Percentiles rank a stretch among this genome's conserved stretches.
Evolutionary conservation across 2,797 vertebrate species (phyloP).

Genomic region (Varecia variegata): DNA sequence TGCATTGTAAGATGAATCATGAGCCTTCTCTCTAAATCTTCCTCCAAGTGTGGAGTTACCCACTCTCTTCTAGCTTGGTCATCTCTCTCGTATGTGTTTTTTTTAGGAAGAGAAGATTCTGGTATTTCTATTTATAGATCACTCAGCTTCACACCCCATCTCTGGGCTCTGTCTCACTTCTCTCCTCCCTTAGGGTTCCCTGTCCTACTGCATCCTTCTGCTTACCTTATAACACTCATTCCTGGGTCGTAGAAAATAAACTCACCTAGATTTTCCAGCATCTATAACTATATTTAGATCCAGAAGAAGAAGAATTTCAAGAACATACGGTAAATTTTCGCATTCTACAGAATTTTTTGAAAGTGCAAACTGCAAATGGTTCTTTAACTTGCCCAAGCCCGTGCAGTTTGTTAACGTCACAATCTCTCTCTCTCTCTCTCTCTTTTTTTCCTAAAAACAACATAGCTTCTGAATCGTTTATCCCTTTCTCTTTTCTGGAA

Average conservation of each 20-base stretch:
- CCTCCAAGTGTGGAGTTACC: background rate
- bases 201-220: background rate
- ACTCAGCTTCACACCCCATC: background rate
- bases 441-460: background rate
- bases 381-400: background rate
- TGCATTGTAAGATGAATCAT: too few relatives aligned
- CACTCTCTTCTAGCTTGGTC: background rate
- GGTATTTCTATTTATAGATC: background rate
- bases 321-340: background rate
- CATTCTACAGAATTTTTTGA: background rate
- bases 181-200: background rate
- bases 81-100: background rate
- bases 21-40: background rate
- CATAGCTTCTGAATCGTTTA: background rate
- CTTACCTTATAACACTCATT: background rate
- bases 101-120: background rate
- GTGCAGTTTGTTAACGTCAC: background rate
- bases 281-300: background rate
- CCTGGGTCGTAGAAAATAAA: background rate
- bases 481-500: background rate
- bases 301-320: constrained; percentile 13
- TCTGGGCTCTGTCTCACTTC: background rate
- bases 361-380: background rate
- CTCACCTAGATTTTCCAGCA: background rate
- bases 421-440: background rate